Evolutionary conservation across 2,797 vertebrate genomes (phyloP).

Genomic region (Falco naumanni): DNA sequence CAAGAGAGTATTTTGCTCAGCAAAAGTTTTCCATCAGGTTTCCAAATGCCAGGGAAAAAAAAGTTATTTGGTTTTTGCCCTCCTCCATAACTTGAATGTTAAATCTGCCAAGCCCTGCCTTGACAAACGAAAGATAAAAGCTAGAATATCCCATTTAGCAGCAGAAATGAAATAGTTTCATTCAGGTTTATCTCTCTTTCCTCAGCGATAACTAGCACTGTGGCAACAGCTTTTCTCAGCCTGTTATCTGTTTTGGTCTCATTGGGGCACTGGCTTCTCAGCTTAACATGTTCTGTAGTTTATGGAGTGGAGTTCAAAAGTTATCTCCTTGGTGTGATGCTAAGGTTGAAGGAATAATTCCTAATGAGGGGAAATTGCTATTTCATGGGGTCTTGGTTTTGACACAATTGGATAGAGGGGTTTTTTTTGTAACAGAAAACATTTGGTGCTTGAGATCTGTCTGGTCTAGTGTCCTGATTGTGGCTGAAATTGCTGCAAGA

Average conservation of each 20-base stretch:
- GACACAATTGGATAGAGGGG: not conserved
- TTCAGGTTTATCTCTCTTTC: constrained; percentile 55
- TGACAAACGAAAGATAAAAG: constrained; percentile 54
- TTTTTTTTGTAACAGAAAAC: not conserved
- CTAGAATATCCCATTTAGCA: constrained; percentile 46
- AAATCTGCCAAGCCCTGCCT: constrained; percentile 30
- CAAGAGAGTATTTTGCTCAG: not conserved
- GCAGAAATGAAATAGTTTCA: constrained; percentile 52
- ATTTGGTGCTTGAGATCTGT: not conserved
- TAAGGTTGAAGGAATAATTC: constrained; percentile 13
- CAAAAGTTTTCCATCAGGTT: constrained; percentile 10
- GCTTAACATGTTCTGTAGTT: constrained; percentile 1
- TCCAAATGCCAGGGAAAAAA: constrained; percentile 12
- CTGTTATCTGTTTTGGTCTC: constrained; percentile 37
- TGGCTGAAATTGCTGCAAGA: not conserved
- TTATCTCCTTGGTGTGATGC: not conserved
- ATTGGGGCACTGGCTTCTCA: not conserved
- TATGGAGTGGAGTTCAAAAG: constrained; percentile 29
- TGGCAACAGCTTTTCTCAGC: constrained; percentile 47
- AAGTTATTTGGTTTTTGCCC: constrained; percentile 32
- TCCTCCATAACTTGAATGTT: not conserved
- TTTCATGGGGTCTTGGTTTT: constrained; percentile 6
- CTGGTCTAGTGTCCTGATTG: not conserved
- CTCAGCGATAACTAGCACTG: constrained; percentile 4
- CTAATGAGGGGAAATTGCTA: constrained; percentile 38